Conservation (phyloP, 2,113 vertebrate genomes). For the Eonycteris spelaea region DNA sequence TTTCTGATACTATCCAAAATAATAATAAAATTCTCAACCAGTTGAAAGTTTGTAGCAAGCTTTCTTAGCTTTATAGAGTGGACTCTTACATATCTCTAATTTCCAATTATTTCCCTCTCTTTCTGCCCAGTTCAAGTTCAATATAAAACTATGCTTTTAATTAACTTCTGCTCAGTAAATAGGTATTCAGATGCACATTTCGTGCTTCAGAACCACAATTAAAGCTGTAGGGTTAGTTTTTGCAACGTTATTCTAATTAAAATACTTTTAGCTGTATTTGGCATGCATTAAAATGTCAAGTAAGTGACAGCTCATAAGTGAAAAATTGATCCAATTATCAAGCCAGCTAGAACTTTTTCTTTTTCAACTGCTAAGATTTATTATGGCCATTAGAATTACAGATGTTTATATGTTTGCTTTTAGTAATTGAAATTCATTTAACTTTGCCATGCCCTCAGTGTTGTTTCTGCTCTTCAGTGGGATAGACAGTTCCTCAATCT, state of each 20-base stretch:
- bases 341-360: constrained; percentile 50
- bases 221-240: constrained; percentile 73
- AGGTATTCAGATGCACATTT: constrained; percentile 75
- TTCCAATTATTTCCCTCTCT: constrained; percentile 59
- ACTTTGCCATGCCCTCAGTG: constrained; percentile 67
- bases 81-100: constrained; percentile 45
- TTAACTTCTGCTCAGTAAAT: constrained; percentile 81
- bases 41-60: background rate
- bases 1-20: background rate
- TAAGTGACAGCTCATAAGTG: constrained; percentile 78
- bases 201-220: constrained; percentile 72
- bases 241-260: constrained; percentile 78
- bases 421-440: constrained; percentile 79
- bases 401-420: constrained; percentile 78
- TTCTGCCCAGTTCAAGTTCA: constrained; percentile 41
- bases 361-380: constrained; percentile 73
- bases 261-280: constrained; percentile 78
- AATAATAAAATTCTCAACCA: constrained; percentile 25
- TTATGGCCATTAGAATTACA: constrained; percentile 80
- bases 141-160: constrained; percentile 78
- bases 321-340: constrained; percentile 84
- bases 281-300: constrained; percentile 79
- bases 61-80: constrained; percentile 2
- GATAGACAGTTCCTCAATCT: constrained; percentile 70
- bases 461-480: constrained; percentile 52